These are phyloP conservation scores for Scomber scombrus DNA, from an alignment of 2,113 vertebrate genomes.

Conservation along the genomic window DNA sequence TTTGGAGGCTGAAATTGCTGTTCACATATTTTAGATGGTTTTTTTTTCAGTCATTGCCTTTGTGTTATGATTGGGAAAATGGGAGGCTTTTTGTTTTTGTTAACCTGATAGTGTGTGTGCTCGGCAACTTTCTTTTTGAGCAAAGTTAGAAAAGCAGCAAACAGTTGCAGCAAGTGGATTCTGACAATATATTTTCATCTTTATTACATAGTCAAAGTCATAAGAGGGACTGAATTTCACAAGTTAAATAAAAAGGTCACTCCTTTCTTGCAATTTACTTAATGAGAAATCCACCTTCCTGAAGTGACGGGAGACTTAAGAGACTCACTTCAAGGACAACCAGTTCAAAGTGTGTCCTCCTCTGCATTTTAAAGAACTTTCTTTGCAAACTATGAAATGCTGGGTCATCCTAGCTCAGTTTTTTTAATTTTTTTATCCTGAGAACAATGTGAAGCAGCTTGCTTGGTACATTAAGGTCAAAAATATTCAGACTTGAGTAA, in stretches of 20 bases:
- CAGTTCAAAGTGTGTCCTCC: not conserved
- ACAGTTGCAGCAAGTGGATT: not conserved
- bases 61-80: not conserved
- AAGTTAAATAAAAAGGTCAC: not conserved
- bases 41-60: constrained; percentile 22
- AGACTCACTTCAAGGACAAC: constrained; percentile 38
- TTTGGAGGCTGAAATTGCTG: constrained; percentile 18
- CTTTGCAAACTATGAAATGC: constrained; percentile 2
- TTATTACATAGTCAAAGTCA: not conserved
- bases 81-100: not conserved
- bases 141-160: not conserved
- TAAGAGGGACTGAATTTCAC: not conserved
- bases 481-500: constrained; percentile 52
- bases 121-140: not conserved
- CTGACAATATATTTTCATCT: not conserved
- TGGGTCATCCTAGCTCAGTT: constrained; percentile 18
- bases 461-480: constrained; percentile 13
- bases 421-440: constrained; percentile 27
- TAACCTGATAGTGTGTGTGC: not conserved
- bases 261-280: constrained; percentile 4
- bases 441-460: constrained; percentile 26
- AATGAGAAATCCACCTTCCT: not conserved
- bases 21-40: constrained; percentile 12
- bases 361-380: not conserved
- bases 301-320: constrained; percentile 6